Evolutionary conservation across 1,140 invertebrate species (phyloP).

Genomic region (Drosophila virilis): DNA sequence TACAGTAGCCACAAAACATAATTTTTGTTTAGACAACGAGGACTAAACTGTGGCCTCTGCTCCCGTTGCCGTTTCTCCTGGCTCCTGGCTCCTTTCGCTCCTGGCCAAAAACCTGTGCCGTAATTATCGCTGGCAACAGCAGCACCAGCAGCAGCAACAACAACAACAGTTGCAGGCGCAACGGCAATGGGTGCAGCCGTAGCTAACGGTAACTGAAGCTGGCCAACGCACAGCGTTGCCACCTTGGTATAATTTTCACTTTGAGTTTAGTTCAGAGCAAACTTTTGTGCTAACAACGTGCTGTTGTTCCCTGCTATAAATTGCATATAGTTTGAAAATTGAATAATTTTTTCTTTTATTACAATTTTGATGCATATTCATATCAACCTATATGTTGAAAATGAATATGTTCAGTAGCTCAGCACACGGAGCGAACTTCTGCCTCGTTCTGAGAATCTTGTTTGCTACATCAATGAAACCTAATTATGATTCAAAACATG

Average conservation of each 20-base stretch:
- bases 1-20: conserved; percentile 80
- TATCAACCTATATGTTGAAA: no score
- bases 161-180: conserved; percentile 18
- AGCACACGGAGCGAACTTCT: no score
- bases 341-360: no score
- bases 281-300: conserved; percentile 23
- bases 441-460: no score
- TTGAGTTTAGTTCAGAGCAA: conserved; percentile 32
- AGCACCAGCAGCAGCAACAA: conserved; percentile 14
- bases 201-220: conserved; percentile 40
- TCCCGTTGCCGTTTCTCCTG: neutral
- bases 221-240: conserved; percentile 21
- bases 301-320: conserved; percentile 1
- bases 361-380: no score
- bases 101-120: conserved; percentile 44
- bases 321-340: neutral
- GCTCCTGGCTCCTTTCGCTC: neutral
- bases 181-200: conserved; percentile 18
- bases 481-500: no score
- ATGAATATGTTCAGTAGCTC: no score
- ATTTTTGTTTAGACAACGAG: conserved; percentile 74
- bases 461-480: no score
- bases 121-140: conserved; percentile 59
- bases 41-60: conserved; percentile 22
- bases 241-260: conserved; percentile 57